A percentile compares a stretch with the other conserved stretches of the same genome.
Conservation (phyloP, 2,888 invertebrate genomes). For the Melieria omissa region DNA sequence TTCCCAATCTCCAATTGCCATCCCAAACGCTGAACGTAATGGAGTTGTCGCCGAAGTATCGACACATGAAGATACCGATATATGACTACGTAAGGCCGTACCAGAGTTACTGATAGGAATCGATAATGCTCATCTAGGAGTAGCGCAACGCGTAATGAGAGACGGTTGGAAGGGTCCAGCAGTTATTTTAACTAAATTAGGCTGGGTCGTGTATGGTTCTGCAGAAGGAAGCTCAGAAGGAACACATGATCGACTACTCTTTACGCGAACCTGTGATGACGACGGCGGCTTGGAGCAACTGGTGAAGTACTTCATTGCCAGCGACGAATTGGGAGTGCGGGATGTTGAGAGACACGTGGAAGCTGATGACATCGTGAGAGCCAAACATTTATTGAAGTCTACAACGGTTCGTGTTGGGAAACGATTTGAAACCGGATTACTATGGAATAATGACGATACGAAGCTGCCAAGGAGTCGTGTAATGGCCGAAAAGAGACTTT, state of each 20-base stretch:
- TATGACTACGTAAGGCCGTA: constrained; percentile 11
- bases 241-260: background rate
- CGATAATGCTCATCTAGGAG: constrained; percentile 32
- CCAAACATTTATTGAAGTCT: constrained; percentile 1
- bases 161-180: constrained; percentile 26
- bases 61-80: constrained; percentile 17
- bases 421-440: constrained; percentile 39
- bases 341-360: background rate
- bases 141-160: background rate
- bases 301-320: constrained; percentile 8
- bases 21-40: constrained; percentile 22
- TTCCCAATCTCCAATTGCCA: constrained; percentile 31
- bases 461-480: constrained; percentile 41
- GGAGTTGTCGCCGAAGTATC: constrained; percentile 22
- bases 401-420: background rate
- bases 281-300: constrained; percentile 3
- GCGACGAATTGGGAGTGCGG: constrained; percentile 13
- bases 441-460: constrained; percentile 43
- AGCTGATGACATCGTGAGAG: constrained; percentile 2
- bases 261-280: background rate
- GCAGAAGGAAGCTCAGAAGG: too few relatives aligned
- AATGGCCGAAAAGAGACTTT: constrained; percentile 36
- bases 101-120: constrained; percentile 35
- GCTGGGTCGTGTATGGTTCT: constrained; percentile 24
- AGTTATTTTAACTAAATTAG: constrained; percentile 27